Evolutionary conservation across 1,140 invertebrate genomes (phyloP).

Genomic region (Lordiphosa stackelbergi): DNA sequence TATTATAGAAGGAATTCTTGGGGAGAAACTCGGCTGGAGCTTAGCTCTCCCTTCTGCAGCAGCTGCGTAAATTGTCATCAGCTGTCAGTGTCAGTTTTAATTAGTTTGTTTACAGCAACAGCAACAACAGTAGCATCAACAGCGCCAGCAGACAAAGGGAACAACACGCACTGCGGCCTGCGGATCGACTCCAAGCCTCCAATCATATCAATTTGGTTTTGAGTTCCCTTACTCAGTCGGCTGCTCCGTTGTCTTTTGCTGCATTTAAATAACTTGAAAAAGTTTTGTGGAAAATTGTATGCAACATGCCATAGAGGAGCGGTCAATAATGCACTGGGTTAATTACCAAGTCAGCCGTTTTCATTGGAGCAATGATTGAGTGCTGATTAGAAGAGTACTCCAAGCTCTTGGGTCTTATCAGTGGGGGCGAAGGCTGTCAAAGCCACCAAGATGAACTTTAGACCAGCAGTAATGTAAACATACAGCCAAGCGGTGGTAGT

Average conservation of each 20-base stretch:
- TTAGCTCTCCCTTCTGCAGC: conserved; percentile 30
- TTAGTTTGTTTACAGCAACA: conserved; percentile 71
- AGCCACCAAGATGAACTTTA: no score
- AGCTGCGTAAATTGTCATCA: conserved; percentile 71
- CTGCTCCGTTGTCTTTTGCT: background rate
- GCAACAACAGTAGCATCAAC: conserved; percentile 8
- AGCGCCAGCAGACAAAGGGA: conserved; percentile 11
- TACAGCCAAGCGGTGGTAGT: no score
- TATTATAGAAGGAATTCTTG: conserved; percentile 39
- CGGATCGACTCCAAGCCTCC: conserved; percentile 16
- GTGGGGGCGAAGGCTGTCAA: no score
- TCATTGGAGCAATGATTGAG: no score
- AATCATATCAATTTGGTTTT: conserved; percentile 68
- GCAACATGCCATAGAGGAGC: no score
- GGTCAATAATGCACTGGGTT: no score
- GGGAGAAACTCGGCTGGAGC: conserved; percentile 32
- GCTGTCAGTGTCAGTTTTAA: conserved; percentile 73
- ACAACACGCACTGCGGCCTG: conserved; percentile 25
- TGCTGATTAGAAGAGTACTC: no score
- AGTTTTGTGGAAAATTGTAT: no score
- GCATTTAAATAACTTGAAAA: no score
- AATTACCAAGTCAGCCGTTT: no score
- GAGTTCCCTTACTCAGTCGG: conserved; percentile 10
- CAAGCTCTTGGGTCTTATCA: no score
- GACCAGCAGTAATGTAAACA: no score